Evolutionary conservation across 2,113 vertebrate genomes (phyloP).

Genomic region (Marmota monax): DNA sequence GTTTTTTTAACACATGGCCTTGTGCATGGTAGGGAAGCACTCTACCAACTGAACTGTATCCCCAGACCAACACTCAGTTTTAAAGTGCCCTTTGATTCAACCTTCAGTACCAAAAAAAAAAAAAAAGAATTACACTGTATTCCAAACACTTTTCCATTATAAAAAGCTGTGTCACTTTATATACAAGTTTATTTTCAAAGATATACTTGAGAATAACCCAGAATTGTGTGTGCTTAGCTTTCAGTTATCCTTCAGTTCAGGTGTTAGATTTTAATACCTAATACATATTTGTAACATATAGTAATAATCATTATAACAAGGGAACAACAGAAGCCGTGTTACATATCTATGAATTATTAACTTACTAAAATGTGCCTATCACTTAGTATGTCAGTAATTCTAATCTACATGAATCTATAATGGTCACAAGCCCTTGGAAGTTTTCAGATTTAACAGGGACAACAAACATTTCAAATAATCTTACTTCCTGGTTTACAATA

Average conservation of each 20-base stretch:
- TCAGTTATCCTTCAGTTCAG: slow-evolving; percentile 20
- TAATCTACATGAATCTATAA: not conserved
- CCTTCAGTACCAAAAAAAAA: no score
- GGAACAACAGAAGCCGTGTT: not conserved
- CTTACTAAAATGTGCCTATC: not conserved
- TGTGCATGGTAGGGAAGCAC: no score
- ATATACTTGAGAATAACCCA: slow-evolving; percentile 13
- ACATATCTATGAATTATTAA: slow-evolving; percentile 20
- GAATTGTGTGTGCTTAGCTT: not conserved
- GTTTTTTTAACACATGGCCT: no score
- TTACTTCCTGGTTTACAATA: not conserved
- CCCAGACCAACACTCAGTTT: not conserved
- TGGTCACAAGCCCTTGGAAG: not conserved
- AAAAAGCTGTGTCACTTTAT: slow-evolving; percentile 29
- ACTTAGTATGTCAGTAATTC: not conserved
- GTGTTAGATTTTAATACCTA: not conserved
- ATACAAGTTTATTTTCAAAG: slow-evolving; percentile 15
- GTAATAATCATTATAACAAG: not conserved
- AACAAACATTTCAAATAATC: not conserved
- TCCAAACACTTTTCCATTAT: slow-evolving; percentile 13
- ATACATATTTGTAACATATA: not conserved
- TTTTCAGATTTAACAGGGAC: not conserved
- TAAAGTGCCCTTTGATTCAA: not conserved
- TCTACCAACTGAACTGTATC: no score
- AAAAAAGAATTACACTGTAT: no score